phyloP scores from a whole-genome alignment of 37 sponge, comb jelly and placozoan genomes.

The Aphrocallistes beatrix region DNA sequence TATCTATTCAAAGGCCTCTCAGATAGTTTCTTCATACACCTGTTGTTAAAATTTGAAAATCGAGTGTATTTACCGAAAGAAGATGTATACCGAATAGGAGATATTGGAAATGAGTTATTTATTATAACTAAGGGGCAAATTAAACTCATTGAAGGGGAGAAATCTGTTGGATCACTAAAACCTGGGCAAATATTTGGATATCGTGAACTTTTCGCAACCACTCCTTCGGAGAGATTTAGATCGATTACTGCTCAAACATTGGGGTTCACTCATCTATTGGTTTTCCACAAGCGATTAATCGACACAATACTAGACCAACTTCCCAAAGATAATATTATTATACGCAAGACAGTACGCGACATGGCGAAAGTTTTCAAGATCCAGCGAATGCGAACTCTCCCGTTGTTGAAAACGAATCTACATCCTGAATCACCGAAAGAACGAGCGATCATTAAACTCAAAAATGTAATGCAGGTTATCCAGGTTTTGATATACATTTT shows the following conservation, averaged over 20 bases:
- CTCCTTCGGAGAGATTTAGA: neutral
- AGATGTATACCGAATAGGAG: neutral
- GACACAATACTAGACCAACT: neutral
- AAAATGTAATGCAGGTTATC: too few relatives aligned
- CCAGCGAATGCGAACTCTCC: neutral
- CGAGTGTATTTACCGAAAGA: neutral
- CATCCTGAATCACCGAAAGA: too few relatives aligned
- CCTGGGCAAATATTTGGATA: neutral
- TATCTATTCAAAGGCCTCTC: neutral
- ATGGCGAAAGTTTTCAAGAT: neutral
- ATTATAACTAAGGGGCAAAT: neutral
- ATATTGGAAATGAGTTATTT: slow-evolving; percentile 16
- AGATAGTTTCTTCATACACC: neutral
- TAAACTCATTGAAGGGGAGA: neutral
- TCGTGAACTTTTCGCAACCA: neutral
- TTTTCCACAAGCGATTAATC: neutral
- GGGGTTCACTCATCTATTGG: neutral
- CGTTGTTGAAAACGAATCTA: too few relatives aligned
- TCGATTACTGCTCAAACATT: neutral
- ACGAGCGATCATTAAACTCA: too few relatives aligned
- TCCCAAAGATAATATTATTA: neutral
- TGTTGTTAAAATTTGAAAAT: neutral
- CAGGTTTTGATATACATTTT: too few relatives aligned
- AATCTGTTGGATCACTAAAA: neutral
- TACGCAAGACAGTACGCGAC: neutral